Conservation (phyloP, 2,113 vertebrate genomes). For the Limanda limanda region DNA sequence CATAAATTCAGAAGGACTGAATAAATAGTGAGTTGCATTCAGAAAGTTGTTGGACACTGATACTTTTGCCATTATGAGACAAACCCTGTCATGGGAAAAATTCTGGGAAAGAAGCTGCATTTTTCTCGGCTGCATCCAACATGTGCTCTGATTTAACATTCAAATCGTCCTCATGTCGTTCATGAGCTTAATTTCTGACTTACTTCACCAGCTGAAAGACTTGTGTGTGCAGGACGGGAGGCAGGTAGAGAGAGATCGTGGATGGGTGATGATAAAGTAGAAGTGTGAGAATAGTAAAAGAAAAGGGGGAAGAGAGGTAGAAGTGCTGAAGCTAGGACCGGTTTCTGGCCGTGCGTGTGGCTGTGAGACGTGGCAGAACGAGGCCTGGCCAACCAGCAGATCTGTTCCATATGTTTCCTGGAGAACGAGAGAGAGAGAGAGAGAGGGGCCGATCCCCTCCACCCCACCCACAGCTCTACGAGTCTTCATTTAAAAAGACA, state of each 20-base stretch:
- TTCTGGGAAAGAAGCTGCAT: not conserved
- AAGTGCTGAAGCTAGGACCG: slow-evolving; percentile 36
- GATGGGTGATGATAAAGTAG: slow-evolving; percentile 1
- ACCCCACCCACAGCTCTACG: slow-evolving; percentile 47
- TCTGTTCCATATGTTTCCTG: slow-evolving; percentile 95
- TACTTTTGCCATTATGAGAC: not conserved
- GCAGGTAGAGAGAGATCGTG: not conserved
- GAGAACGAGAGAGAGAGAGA: slow-evolving; percentile 38
- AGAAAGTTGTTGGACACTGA: not conserved
- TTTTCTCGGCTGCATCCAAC: not conserved
- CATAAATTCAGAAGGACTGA: not conserved
- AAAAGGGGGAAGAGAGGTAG: slow-evolving; percentile 31
- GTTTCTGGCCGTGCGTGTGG: slow-evolving; percentile 49
- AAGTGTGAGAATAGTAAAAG: slow-evolving; percentile 17
- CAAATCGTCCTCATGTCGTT: not conserved
- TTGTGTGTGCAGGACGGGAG: not conserved
- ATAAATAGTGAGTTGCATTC: not conserved
- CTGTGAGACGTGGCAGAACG: slow-evolving; percentile 91
- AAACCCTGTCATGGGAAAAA: not conserved
- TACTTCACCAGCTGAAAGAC: not conserved
- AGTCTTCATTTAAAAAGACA: slow-evolving; percentile 73
- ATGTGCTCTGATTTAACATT: not conserved
- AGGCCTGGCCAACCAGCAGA: slow-evolving; percentile 87
- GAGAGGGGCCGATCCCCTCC: slow-evolving; percentile 66
- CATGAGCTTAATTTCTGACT: not conserved